Conservation (phyloP, 2,797 vertebrate genomes). For the Microtus agrestis region DNA sequence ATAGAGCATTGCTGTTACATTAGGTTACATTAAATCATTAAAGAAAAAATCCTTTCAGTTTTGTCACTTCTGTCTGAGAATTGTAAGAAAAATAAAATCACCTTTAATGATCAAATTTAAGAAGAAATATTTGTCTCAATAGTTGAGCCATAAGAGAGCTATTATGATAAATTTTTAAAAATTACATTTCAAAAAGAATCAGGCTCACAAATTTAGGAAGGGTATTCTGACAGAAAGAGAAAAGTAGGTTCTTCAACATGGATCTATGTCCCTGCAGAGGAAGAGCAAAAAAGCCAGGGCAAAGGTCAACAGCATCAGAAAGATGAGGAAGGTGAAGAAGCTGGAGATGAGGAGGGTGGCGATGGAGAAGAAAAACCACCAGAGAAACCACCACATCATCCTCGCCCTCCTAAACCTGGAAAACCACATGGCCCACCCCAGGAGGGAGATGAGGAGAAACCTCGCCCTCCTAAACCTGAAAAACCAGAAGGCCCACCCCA, state of each 20-base stretch:
- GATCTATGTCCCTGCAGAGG: not conserved
- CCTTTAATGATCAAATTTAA: not conserved
- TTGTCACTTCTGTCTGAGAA: not conserved
- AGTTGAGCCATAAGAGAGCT: not conserved
- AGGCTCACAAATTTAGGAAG: too few species aligned
- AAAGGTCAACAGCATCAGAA: not conserved
- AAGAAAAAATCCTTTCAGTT: not conserved
- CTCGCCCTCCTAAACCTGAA: not conserved
- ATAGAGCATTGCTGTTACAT: not conserved
- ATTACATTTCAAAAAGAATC: rapidly evolving
- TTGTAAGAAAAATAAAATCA: not conserved
- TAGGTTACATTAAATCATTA: too few species aligned
- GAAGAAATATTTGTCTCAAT: not conserved
- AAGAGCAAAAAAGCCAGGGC: not conserved
- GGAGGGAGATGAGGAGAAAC: too few species aligned
- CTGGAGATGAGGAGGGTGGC: too few species aligned
- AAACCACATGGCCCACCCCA: not conserved
- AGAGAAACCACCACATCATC: too few species aligned
- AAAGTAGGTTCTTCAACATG: too few species aligned
- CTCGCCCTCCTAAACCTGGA: not conserved
- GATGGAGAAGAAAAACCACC: not conserved
- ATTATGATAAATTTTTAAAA: too few species aligned
- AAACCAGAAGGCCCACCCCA: not conserved
- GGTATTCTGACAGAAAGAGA: rapidly evolving
- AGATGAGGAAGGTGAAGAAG: not conserved